Conservation (phyloP, 2,113 vertebrate species). For the Nesoenas mayeri region DNA sequence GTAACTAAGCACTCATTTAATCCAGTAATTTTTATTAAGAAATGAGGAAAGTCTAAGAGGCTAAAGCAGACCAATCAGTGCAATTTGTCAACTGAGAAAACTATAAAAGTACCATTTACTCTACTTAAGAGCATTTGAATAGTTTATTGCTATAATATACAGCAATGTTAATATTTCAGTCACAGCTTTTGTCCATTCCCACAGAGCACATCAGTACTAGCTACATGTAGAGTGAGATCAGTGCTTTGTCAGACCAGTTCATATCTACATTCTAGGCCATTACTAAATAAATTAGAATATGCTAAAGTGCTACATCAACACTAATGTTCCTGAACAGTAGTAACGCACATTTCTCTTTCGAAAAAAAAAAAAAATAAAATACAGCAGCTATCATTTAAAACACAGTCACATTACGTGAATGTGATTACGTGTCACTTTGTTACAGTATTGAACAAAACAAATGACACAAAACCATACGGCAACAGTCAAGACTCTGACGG, state of each 20-base stretch:
- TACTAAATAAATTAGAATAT: conserved; percentile 80
- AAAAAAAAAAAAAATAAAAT: conserved; percentile 28
- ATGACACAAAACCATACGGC: background rate
- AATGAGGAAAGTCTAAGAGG: conserved; percentile 44
- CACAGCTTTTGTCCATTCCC: conserved; percentile 54
- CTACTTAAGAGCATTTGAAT: conserved; percentile 30
- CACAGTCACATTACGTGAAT: conserved; percentile 59
- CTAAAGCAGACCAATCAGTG: conserved; percentile 39
- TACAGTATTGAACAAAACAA: conserved; percentile 49
- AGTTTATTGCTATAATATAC: conserved; percentile 62
- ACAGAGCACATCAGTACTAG: conserved; percentile 63
- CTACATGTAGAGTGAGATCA: conserved; percentile 81
- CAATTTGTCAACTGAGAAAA: conserved; percentile 52
- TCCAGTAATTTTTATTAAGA: conserved; percentile 58
- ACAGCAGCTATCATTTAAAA: conserved; percentile 77
- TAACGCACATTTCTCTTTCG: conserved; percentile 80
- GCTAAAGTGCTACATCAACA: conserved; percentile 82
- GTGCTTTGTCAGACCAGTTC: conserved; percentile 73
- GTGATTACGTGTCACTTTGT: conserved; percentile 59
- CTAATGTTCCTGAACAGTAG: conserved; percentile 81
- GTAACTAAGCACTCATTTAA: conserved; percentile 61
- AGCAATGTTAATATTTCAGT: conserved; percentile 45
- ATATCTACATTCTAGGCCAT: conserved; percentile 77
- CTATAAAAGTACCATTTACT: conserved; percentile 50
- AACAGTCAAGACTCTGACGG: conserved; percentile 57